These are phyloP conservation scores for Pseudorectes ferrugineus DNA, from an alignment of 2,113 vertebrate species.

Conservation along the genomic window DNA sequence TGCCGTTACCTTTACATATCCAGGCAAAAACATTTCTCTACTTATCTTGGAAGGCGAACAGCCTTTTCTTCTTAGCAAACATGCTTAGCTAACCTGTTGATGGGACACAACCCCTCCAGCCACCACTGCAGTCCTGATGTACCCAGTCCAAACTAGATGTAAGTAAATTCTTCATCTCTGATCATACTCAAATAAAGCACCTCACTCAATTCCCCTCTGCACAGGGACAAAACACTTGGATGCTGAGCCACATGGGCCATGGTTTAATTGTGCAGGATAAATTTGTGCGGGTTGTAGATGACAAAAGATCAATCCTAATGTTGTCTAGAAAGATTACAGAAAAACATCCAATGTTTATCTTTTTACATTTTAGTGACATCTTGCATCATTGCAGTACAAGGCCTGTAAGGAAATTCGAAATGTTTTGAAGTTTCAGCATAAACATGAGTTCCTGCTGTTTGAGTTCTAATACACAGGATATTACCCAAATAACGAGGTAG, in stretches of 20 bases:
- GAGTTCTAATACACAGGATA: background rate
- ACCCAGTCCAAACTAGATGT: background rate
- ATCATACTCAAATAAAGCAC: background rate
- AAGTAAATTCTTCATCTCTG: background rate
- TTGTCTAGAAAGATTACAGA: background rate
- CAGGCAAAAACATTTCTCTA: background rate
- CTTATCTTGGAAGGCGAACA: background rate
- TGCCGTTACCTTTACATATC: background rate
- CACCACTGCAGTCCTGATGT: background rate
- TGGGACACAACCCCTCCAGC: background rate
- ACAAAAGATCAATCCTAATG: background rate
- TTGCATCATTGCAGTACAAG: background rate
- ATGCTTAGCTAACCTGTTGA: background rate
- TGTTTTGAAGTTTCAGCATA: background rate
- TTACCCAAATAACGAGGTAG: background rate
- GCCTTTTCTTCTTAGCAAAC: background rate
- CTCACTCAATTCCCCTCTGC: background rate
- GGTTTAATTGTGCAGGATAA: background rate
- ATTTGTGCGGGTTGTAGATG: background rate
- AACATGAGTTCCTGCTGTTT: background rate
- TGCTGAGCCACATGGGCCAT: rapidly evolving
- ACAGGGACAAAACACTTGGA: rapidly evolving
- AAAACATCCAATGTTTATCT: background rate
- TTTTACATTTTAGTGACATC: background rate
- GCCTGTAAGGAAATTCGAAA: background rate